These are phyloP conservation scores for Chanos chanos DNA, from an alignment of 2,797 vertebrate genomes.

Conservation along the genomic window DNA sequence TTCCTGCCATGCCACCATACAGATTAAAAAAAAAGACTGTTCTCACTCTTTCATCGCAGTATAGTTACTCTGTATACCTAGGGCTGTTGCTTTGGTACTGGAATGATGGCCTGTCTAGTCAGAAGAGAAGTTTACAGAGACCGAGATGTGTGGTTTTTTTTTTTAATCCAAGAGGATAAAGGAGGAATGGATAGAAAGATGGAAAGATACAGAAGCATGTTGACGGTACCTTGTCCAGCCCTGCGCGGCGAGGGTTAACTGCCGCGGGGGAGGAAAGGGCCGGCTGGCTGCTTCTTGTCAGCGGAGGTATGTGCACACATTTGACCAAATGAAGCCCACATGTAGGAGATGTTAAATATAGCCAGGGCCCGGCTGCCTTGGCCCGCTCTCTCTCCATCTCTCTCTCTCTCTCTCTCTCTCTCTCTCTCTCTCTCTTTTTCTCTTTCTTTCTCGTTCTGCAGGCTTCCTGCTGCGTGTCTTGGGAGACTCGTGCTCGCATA, in stretches of 20 bases:
- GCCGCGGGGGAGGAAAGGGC: constrained; percentile 13
- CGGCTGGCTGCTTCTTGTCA: constrained; percentile 48
- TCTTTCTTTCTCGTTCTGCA: too few relatives aligned
- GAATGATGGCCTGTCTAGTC: background rate
- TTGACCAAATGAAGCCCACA: constrained; percentile 68
- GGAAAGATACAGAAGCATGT: background rate
- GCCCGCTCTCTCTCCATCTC: background rate
- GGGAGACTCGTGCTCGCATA: too few relatives aligned
- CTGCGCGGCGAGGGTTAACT: constrained; percentile 16
- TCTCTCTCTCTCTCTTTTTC: too few relatives aligned
- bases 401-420: constrained; percentile 32
- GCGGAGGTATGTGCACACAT: constrained; percentile 57
- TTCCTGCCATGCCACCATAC: too few relatives aligned
- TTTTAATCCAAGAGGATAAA: background rate
- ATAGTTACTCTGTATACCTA: too few relatives aligned
- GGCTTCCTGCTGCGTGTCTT: too few relatives aligned
- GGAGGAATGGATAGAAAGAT: background rate
- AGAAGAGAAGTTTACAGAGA: background rate
- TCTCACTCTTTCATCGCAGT: too few relatives aligned
- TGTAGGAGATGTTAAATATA: constrained; percentile 73
- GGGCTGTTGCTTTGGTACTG: too few relatives aligned
- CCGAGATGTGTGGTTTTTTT: background rate
- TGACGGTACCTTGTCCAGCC: too few relatives aligned
- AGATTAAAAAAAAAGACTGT: too few relatives aligned
- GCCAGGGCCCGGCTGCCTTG: constrained; percentile 48